These are phyloP conservation scores for Sorex maritimensis DNA, from an alignment of 2,797 vertebrate genomes.

Conservation along the genomic window DNA sequence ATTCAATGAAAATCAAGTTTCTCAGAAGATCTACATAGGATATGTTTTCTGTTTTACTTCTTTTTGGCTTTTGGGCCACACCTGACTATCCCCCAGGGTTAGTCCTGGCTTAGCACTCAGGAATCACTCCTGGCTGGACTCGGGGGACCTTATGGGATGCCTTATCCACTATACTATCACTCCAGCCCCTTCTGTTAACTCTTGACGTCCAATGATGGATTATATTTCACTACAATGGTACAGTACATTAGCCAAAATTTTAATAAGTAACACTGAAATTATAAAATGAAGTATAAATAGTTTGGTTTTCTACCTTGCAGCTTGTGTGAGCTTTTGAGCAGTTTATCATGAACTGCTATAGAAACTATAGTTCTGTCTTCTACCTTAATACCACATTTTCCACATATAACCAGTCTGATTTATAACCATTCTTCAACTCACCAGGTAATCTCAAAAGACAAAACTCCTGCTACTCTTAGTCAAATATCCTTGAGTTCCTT, in stretches of 20 bases:
- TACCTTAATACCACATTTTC: neutral
- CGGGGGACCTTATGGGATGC: too few species aligned
- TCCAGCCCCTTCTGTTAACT: too few species aligned
- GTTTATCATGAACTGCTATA: neutral
- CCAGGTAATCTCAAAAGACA: slow-evolving; percentile 28
- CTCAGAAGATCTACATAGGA: neutral
- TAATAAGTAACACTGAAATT: slow-evolving; percentile 6
- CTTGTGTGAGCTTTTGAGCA: neutral
- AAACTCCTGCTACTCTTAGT: slow-evolving; percentile 19
- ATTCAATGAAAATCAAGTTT: slow-evolving; percentile 52
- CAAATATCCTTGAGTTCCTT: slow-evolving; percentile 18
- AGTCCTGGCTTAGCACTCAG: too few species aligned
- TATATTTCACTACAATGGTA: too few species aligned
- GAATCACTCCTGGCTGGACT: too few species aligned
- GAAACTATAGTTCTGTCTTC: slow-evolving; percentile 42
- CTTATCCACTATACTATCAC: too few species aligned
- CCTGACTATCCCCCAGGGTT: too few species aligned
- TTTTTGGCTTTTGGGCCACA: too few species aligned
- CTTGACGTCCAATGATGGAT: too few species aligned
- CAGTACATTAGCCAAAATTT: too few species aligned
- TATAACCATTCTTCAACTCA: slow-evolving; percentile 64
- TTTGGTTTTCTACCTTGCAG: neutral
- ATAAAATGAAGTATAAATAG: slow-evolving; percentile 61
- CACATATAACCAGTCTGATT: slow-evolving; percentile 32
- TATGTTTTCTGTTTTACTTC: slow-evolving; percentile 1